These are phyloP conservation scores for Muntiacus reevesi DNA, from an alignment of 2,113 vertebrate genomes.

Conservation along the genomic window DNA sequence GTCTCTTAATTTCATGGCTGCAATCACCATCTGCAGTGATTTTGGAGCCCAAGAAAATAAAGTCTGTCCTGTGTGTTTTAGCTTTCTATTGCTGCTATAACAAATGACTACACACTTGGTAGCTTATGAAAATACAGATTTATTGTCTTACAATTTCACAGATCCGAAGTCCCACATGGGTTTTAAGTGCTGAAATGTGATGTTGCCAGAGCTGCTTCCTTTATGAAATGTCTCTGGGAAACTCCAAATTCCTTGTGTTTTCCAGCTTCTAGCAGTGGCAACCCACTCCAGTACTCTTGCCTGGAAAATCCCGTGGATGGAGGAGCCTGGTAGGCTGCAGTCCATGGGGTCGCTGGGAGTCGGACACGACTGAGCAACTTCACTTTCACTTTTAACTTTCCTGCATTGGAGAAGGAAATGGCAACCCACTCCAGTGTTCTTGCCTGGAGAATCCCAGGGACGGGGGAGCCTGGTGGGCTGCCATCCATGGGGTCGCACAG, in stretches of 20 bases:
- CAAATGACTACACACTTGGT: not conserved
- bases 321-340: no score
- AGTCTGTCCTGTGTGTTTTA: not conserved
- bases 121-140: not conserved
- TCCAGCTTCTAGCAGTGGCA: not conserved
- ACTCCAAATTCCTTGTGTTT: not conserved
- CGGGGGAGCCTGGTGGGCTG: no score
- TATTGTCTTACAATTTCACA: not conserved
- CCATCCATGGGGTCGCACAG: no score
- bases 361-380: no score
- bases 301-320: no score
- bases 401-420: no score
- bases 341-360: no score
- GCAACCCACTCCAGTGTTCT: no score
- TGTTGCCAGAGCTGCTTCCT: not conserved
- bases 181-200: not conserved
- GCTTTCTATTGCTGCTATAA: not conserved
- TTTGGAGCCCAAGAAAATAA: not conserved
- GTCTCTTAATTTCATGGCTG: not conserved
- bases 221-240: not conserved
- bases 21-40: not conserved
- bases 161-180: not conserved
- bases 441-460: no score
- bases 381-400: no score
- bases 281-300: no score